These are phyloP conservation scores for Pachypeltis micranthus DNA, from an alignment of 1,140 invertebrate genomes.

Conservation along the genomic window DNA sequence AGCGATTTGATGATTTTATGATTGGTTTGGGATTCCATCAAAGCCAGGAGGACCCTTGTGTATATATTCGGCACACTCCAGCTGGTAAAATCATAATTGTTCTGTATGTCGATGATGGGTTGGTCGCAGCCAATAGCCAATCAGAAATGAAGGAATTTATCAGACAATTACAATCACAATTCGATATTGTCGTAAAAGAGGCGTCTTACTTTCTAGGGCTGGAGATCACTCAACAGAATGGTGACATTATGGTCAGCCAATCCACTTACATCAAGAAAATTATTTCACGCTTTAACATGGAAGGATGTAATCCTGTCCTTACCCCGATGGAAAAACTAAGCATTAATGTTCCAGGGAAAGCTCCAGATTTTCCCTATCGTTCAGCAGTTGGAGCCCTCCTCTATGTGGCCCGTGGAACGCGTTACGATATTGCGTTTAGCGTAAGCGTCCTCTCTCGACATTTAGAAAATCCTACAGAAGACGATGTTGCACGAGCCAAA, in stretches of 20 bases:
- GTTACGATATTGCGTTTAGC: constrained; percentile 21
- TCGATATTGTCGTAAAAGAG: neutral
- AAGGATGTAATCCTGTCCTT: neutral
- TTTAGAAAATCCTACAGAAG: constrained; percentile 32
- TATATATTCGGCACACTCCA: neutral
- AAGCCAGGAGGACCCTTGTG: neutral
- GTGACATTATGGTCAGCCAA: constrained; percentile 1
- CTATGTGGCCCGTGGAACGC: constrained; percentile 32
- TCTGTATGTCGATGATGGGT: neutral
- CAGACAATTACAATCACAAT: neutral
- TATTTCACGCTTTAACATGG: neutral
- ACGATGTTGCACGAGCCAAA: constrained; percentile 31
- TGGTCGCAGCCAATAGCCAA: neutral
- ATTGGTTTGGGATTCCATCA: neutral
- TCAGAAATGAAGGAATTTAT: neutral
- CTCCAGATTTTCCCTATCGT: constrained; percentile 29
- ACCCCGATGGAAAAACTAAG: neutral
- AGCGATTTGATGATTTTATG: constrained; percentile 21
- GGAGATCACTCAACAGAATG: neutral
- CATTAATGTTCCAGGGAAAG: neutral
- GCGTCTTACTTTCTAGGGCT: neutral
- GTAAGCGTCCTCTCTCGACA: constrained; percentile 26
- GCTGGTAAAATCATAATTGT: neutral
- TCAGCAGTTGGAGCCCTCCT: constrained; percentile 33
- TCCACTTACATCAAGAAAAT: neutral